A percentile compares a stretch with the other conserved stretches of the same genome.
These are phyloP conservation scores for Neosilurus hyrtlii DNA, from an alignment of 2,797 vertebrate species.

Conservation along the genomic window DNA sequence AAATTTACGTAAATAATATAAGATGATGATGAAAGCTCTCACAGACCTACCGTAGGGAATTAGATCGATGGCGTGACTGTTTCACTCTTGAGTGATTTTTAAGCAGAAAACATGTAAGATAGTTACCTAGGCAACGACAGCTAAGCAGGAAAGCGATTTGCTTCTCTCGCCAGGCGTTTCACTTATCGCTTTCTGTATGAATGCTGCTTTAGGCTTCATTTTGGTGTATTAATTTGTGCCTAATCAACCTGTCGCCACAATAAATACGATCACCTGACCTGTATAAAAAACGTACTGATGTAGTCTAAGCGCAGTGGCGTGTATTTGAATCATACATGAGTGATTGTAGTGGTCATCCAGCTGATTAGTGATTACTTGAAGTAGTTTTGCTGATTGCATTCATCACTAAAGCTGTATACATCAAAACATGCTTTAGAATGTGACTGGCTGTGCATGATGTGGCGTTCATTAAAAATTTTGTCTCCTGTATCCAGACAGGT, in stretches of 20 bases:
- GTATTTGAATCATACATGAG: background rate
- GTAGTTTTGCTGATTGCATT: background rate
- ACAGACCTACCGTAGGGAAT: no score
- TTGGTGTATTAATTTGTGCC: background rate
- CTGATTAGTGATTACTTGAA: background rate
- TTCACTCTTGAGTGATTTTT: no score
- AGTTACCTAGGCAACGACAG: no score
- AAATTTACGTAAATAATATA: no score
- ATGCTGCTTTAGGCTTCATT: background rate
- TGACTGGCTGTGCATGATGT: background rate
- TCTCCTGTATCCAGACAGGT: slow-evolving; percentile 30
- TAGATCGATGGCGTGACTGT: no score
- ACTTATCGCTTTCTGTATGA: no score
- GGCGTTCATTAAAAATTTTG: background rate
- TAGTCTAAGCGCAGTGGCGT: background rate
- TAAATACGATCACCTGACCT: background rate
- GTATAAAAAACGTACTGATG: background rate
- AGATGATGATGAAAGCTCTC: no score
- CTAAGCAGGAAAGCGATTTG: no score
- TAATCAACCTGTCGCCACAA: background rate
- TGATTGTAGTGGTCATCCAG: background rate
- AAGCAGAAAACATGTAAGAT: no score
- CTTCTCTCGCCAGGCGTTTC: no score
- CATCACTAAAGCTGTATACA: background rate
- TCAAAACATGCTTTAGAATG: background rate